Percentiles rank a stretch among this genome's conserved stretches.
Conservation (phyloP, 2,888 invertebrate species). For the Hydroisotoma schaefferi region DNA sequence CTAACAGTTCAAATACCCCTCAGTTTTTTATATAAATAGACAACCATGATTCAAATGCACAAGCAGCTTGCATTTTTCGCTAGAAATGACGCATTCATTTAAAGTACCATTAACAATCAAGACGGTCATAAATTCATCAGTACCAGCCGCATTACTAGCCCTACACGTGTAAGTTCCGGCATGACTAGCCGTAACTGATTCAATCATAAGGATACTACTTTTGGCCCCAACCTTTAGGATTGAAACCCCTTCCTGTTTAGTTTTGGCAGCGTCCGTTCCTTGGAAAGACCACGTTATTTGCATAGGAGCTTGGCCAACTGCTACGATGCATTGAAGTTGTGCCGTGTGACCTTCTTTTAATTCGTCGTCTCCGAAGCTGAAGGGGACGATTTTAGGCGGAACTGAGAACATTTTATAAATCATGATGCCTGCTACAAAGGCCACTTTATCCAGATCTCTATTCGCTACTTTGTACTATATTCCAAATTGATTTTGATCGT, state of each 20-base stretch:
- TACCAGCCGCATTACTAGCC: conserved; percentile 63
- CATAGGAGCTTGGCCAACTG: conserved; percentile 35
- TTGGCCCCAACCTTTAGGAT: conserved; percentile 59
- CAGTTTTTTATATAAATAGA: no score
- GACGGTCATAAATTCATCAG: conserved; percentile 65
- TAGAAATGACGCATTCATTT: no score
- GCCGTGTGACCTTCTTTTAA: conserved; percentile 37
- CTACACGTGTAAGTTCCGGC: conserved; percentile 49
- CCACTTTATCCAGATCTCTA: no score
- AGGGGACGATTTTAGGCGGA: conserved; percentile 27
- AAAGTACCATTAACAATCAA: conserved; percentile 64
- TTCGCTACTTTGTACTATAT: no score
- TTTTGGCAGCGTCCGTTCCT: conserved; percentile 58
- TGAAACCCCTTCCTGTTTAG: conserved; percentile 55
- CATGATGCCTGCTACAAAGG: no score
- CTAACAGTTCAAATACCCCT: no score
- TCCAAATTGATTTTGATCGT: no score
- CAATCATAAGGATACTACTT: conserved; percentile 60
- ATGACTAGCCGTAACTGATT: conserved; percentile 47
- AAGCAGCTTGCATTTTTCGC: no score
- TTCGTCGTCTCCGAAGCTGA: conserved; percentile 38
- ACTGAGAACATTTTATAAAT: no score
- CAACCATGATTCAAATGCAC: no score
- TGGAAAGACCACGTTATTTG: conserved; percentile 44
- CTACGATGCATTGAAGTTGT: conserved; percentile 41